Base-by-base conservation (phyloP, 2,888 invertebrate genomes). In the Acleris literana region DNA sequence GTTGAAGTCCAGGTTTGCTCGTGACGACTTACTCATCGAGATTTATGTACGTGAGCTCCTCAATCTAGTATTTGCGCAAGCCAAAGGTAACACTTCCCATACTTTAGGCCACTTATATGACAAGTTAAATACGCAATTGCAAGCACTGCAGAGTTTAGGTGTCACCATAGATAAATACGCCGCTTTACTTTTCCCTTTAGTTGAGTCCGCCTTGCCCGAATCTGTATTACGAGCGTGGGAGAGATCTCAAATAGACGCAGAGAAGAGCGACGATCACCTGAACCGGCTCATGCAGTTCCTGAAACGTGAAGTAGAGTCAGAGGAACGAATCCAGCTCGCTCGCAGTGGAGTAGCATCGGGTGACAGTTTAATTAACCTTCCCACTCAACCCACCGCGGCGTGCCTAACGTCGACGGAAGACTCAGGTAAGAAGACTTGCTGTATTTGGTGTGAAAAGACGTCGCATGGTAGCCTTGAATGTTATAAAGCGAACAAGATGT, bases 41-140 rank as follows among this genome's bases (percentile, higher is more conserved):
- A 22, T 22, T 4, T 22, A 54, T 13, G 51, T 51, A 20, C 20
- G 51, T 20, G 51, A 51, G 20, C 51, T 51, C 3, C 51, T 51
- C 51, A 39, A 39, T 54, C n/a, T 54, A 29, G 54, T 54, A 17
- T 17, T 54, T 17, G 54, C 54, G 0, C 54, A 54, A 54, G 54
- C 54, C 5, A 54, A 54, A 54, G 54, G 54, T 18, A 54, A 54
- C 11, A 55, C 55, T 55, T 43, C 55, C 17, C 9, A 39, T 54
- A 54, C 33, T 33, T 54, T 39, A 54, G 54, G 54, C 54, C 54
- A 54, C 54, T 39, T 54, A 39, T 54, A 54, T 17, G 54, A 54
- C 3, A 54, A 54, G 33, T 1, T 54, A 11, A 54, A 54, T 39
- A 54, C 54, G 33, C 54, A 54, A 54, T 54, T 20, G 20, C 51